Evolutionary conservation across 2,113 vertebrate species (phyloP).

Genomic region (Donacobius atricapilla): DNA sequence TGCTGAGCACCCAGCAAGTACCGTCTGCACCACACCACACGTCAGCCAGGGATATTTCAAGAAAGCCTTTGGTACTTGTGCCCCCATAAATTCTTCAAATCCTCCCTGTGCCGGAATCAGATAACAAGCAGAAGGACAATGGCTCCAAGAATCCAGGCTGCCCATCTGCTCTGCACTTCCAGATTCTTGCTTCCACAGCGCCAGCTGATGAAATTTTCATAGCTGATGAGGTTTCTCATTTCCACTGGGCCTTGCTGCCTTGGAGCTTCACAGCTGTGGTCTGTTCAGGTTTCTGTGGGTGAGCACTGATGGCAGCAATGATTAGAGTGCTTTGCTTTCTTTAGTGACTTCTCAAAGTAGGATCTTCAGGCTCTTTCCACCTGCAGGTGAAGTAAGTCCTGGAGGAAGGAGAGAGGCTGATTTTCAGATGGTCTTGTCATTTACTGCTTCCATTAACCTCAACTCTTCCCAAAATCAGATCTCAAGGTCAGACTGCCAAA

Average conservation of each 20-base stretch:
- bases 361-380: neutral
- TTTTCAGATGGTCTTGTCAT: neutral
- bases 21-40: constrained; percentile 6
- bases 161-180: constrained; percentile 76
- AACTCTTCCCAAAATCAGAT: neutral
- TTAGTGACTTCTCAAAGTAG: neutral
- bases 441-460: neutral
- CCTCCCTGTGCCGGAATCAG: constrained; percentile 68
- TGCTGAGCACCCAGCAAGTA: neutral
- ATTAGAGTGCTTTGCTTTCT: neutral
- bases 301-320: neutral
- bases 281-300: constrained; percentile 50
- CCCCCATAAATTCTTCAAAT: constrained; percentile 77
- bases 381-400: neutral
- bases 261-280: constrained; percentile 61
- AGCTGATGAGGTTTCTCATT: constrained; percentile 68
- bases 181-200: constrained; percentile 63
- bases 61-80: constrained; percentile 65
- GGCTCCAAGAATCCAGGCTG: constrained; percentile 74
- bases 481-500: neutral
- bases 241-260: constrained; percentile 35
- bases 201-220: constrained; percentile 79
- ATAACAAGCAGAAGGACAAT: constrained; percentile 78
- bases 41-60: constrained; percentile 72
- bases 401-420: neutral